phyloP scores from a whole-genome alignment of 2,113 vertebrate genomes.

The Lethenteron reissneri region DNA sequence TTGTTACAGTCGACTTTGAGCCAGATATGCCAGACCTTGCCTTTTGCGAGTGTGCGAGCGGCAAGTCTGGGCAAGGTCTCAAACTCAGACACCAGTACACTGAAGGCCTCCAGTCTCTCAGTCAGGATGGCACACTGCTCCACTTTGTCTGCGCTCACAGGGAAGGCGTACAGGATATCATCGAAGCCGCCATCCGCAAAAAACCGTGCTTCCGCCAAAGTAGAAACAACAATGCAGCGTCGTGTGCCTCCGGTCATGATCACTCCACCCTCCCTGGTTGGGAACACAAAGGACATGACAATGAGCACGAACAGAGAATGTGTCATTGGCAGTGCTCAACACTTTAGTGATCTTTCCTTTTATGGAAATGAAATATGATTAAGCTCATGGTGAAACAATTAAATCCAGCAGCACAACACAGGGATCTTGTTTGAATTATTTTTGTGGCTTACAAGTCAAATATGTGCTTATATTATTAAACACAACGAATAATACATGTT shows the following conservation, averaged over 20 bases:
- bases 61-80: conserved; percentile 23
- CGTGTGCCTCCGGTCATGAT: conserved; percentile 34
- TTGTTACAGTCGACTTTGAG: conserved; percentile 48
- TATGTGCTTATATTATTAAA: too few relatives aligned
- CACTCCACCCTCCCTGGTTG: conserved; percentile 30
- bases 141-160: conserved; percentile 31
- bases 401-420: too few relatives aligned
- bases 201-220: conserved; percentile 36
- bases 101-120: conserved; percentile 28
- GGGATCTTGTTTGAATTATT: too few relatives aligned
- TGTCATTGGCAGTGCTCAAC: neutral
- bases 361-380: too few relatives aligned
- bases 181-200: conserved; percentile 44
- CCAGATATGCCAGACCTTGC: conserved; percentile 35
- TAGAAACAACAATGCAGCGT: conserved; percentile 39
- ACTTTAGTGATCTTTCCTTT: too few relatives aligned
- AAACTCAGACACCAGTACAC: conserved; percentile 32
- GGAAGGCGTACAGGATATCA: conserved; percentile 46
- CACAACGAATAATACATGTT: too few relatives aligned
- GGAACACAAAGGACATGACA: neutral
- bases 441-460: too few relatives aligned
- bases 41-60: conserved; percentile 16
- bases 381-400: too few relatives aligned
- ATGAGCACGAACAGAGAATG: neutral
- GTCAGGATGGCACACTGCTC: conserved; percentile 29